phyloP scores from a whole-genome alignment of 2,113 vertebrate genomes.

The Patagioenas fasciata region DNA sequence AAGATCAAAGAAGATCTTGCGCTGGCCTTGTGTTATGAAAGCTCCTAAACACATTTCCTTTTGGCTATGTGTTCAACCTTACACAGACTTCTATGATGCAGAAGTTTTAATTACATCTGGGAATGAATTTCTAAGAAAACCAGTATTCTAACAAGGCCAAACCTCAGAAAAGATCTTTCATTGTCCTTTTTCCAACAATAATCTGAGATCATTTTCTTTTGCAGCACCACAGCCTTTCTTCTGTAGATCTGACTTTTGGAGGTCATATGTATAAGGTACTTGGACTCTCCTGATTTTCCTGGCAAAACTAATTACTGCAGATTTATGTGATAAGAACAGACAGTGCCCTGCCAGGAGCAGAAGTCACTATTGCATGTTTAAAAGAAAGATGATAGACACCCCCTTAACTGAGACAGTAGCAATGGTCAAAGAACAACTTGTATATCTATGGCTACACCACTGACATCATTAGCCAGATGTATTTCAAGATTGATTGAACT shows the following conservation, averaged over 20 bases:
- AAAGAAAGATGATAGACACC: background rate
- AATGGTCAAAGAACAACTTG: background rate
- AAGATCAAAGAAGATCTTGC: background rate
- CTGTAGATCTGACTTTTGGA: background rate
- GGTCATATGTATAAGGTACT: background rate
- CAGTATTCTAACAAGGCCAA: constrained; percentile 27
- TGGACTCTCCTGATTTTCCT: constrained; percentile 11
- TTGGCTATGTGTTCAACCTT: constrained; percentile 1
- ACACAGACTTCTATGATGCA: constrained; percentile 34
- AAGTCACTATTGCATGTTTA: background rate
- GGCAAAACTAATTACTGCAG: background rate
- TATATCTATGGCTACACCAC: background rate
- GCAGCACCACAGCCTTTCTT: background rate
- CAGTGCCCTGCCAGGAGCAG: background rate
- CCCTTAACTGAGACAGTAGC: background rate
- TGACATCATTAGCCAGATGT: background rate
- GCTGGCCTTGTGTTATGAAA: constrained; percentile 29
- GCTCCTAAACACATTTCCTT: constrained; percentile 50
- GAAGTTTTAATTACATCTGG: constrained; percentile 45
- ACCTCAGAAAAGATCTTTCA: constrained; percentile 2
- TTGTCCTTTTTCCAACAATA: constrained; percentile 18
- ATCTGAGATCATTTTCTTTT: background rate
- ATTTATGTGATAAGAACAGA: background rate
- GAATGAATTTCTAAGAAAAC: constrained; percentile 44
- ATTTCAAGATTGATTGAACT: background rate